Base-by-base conservation (phyloP, 2,113 vertebrate genomes). In the Plecotus auritus region DNA sequence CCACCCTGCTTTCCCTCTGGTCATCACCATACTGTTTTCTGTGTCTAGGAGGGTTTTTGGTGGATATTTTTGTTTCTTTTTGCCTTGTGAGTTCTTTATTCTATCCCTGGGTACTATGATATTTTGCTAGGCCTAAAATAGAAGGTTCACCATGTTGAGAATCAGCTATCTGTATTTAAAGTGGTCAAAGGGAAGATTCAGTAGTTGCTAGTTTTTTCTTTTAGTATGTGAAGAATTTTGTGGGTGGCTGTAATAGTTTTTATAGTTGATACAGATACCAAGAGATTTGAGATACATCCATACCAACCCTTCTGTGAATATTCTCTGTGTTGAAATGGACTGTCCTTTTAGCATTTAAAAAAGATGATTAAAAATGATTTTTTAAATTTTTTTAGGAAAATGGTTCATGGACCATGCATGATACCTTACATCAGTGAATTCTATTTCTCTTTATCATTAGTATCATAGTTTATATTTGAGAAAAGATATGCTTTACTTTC, bases 301-400 rank as follows among this genome's bases (percentile, higher is more conserved):
- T 95, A 85, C 56, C 40, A 94, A 47, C 54, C 16, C 28, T 88
- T 85, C 59, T 91, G 30, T 93, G 69, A 95, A 67, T 26, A 91
- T 77, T 69, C 51, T 92, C 47, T 82, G 32, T 89, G 72, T 78
- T 96, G 61, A 93, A 88, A 93, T 93, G 28, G 11, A 85, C 85
- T 88, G 23, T 59, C 47, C 40, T 88, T 88, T 95, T 73, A 93
- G 70, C 18, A 8, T 93, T 89, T 97, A 23, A 87, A 89, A 91
- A 95, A 69, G 12, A 45, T 94, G 64, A 88, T 86, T 94, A 64
- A 28, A 64, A 64, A 12, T 64, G 9, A 64, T 64, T 64, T 64
- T 93, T 85, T 61, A 93, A 85, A 80, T 82, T 10, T 42, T 92
- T 82, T 83, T 91, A 91, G 64, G 82, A 95, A 94, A 95, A 87